Evolutionary conservation across 2,113 vertebrate genomes (phyloP), one percentile per base, ranked within the genome.

Genomic region (Noturus placidus): DNA sequence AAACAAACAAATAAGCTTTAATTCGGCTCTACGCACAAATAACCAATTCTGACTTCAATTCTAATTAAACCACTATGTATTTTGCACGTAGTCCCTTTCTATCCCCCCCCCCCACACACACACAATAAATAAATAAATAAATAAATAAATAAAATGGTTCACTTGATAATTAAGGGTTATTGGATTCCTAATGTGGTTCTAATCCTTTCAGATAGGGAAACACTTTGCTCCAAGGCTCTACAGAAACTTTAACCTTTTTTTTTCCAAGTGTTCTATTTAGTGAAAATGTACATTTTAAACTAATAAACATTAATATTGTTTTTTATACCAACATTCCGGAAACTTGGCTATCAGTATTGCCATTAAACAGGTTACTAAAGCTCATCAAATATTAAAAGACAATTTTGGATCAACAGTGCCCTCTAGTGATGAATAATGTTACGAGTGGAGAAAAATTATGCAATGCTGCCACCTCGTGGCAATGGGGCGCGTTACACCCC

Each of bases 391-490:
- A 4, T 35, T 17, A 27, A 27, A 27, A 30, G 3, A 20, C 11
- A 61, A 30, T 4, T n/a, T 20, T 87, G 30, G 65, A 61, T 72
- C 25, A 69, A 87, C 70, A 78, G 54, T 67, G 82, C 82, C 82
- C 81, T 52, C 78, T 57, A 27, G 87, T 84, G 72, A 65, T 46
- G 20, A 56, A 35, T 14, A 56, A 17, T 2, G 5, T 13, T 65
- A 20, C 3, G 1, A 4, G n/a, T 22, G 5, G n/a, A 46, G 22
- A 89, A 78, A 19, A 42, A 30, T 38, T 19, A 61, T 35, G 5
- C 69, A 90, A 85, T 87, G 70, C 59, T 54, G 35, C 80, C 86
- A 90, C 87, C 88, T 87, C 42, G 88, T 89, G 89, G 86, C n/a
- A 5, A 27, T 56, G 10, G 0, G 4, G 46, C 33, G 27, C 5